phyloP scores from a whole-genome alignment of 2,113 vertebrate species.

The Vulpes ferrilata region DNA sequence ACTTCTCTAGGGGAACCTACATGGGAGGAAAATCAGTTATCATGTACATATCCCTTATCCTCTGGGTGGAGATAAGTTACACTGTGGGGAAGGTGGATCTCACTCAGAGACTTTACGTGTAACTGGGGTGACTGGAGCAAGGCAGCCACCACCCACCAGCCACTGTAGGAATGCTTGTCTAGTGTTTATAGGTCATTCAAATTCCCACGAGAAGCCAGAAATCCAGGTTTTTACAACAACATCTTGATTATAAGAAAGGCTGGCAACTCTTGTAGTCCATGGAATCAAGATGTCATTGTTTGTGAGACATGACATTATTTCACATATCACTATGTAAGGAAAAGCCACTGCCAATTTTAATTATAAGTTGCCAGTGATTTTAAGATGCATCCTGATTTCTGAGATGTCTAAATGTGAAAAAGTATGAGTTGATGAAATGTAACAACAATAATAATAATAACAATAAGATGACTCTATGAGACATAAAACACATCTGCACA shows the following conservation, averaged over 20 bases:
- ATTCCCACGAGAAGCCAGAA: not conserved
- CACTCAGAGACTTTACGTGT: not conserved
- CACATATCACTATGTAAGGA: not conserved
- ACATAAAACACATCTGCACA: not conserved
- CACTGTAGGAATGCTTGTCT: fast-evolving
- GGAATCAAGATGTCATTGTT: not conserved
- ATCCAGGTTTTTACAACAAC: not conserved
- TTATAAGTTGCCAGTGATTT: not conserved
- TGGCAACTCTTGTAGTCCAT: not conserved
- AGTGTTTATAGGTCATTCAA: not conserved
- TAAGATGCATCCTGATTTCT: not conserved
- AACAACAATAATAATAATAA: not conserved
- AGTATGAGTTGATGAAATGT: not conserved
- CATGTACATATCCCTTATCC: not conserved
- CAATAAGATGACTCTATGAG: not conserved
- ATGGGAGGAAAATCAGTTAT: conserved; percentile 6
- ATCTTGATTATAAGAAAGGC: not conserved
- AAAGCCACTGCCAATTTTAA: not conserved
- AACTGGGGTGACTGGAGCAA: not conserved
- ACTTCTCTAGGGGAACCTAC: conserved; percentile 66
- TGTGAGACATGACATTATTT: not conserved
- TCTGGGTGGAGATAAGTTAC: not conserved
- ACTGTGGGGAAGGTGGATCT: not conserved
- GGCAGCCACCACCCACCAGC: not conserved
- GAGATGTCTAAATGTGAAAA: conserved; percentile 11